phyloP scores from a whole-genome alignment of 1,140 invertebrate genomes.

The Drosophila littoralis region DNA sequence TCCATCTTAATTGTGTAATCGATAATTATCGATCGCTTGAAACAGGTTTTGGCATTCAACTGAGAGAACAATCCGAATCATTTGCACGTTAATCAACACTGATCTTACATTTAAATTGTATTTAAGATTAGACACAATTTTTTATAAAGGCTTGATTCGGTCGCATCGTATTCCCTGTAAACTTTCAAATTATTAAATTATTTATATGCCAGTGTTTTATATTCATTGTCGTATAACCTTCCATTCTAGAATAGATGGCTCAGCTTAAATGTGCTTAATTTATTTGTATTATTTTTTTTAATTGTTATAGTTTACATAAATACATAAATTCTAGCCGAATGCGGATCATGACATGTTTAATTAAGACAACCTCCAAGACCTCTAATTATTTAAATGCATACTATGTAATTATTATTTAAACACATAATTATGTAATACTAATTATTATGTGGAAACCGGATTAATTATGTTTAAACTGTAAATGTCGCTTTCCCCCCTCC shows the following conservation, averaged over 20 bases:
- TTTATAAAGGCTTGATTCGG: conserved; percentile 15
- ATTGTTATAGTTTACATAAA: conserved; percentile 47
- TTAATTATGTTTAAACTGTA: conserved; percentile 27
- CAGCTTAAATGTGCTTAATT: conserved; percentile 59
- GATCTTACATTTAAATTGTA: neutral
- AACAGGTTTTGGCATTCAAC: too few species aligned
- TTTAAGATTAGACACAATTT: conserved; percentile 5
- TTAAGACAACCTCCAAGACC: conserved; percentile 70
- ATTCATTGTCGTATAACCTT: conserved; percentile 20
- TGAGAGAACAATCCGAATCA: too few species aligned
- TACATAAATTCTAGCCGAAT: neutral
- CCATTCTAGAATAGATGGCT: conserved; percentile 47
- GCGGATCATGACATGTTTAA: conserved; percentile 33
- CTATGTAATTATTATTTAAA: conserved; percentile 59
- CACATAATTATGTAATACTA: conserved; percentile 24
- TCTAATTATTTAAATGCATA: conserved; percentile 70
- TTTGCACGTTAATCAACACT: neutral
- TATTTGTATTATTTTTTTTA: conserved; percentile 27
- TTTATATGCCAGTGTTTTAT: conserved; percentile 33
- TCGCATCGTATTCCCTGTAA: conserved; percentile 30
- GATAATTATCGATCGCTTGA: too few species aligned
- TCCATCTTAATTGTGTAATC: neutral
- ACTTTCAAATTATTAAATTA: conserved; percentile 19
- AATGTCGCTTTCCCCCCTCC: conserved; percentile 37
- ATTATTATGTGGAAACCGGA: conserved; percentile 36